These are phyloP conservation scores for Cheilosia variabilis DNA, from an alignment of 2,888 invertebrate genomes.

Conservation along the genomic window DNA sequence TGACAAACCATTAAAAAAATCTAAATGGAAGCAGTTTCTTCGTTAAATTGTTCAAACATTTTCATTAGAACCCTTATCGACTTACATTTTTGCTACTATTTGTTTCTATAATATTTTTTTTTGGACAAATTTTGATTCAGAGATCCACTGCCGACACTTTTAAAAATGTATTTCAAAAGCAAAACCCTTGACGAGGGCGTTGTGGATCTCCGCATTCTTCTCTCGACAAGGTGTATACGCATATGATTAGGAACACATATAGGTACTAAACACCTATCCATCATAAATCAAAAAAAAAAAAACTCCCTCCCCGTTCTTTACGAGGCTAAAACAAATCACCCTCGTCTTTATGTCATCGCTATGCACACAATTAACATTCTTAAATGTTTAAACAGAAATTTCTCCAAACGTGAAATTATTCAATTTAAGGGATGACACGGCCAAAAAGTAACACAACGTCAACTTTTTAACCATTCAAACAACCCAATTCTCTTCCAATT, in stretches of 20 bases:
- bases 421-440: constrained; percentile 72
- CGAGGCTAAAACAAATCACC: constrained; percentile 62
- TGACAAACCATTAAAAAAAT: too few relatives aligned
- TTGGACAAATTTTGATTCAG: too few relatives aligned
- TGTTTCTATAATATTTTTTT: too few relatives aligned
- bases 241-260: too few relatives aligned
- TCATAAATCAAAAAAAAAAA: constrained; percentile 61
- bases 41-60: too few relatives aligned
- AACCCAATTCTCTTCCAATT: constrained; percentile 49
- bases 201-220: too few relatives aligned
- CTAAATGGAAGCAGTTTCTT: too few relatives aligned
- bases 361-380: constrained; percentile 74
- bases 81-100: too few relatives aligned
- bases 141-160: neutral
- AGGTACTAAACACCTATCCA: neutral
- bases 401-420: constrained; percentile 58
- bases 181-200: too few relatives aligned
- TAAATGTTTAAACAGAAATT: constrained; percentile 57
- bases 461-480: constrained; percentile 46
- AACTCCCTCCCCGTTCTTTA: neutral
- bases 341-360: constrained; percentile 66
- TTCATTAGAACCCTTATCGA: too few relatives aligned
- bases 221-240: too few relatives aligned
- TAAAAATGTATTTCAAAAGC: too few relatives aligned
- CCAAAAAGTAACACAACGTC: constrained; percentile 1